Base-by-base conservation (phyloP, 35 echinoderm and acorn worm genomes). In the Amphiura filiformis region DNA sequence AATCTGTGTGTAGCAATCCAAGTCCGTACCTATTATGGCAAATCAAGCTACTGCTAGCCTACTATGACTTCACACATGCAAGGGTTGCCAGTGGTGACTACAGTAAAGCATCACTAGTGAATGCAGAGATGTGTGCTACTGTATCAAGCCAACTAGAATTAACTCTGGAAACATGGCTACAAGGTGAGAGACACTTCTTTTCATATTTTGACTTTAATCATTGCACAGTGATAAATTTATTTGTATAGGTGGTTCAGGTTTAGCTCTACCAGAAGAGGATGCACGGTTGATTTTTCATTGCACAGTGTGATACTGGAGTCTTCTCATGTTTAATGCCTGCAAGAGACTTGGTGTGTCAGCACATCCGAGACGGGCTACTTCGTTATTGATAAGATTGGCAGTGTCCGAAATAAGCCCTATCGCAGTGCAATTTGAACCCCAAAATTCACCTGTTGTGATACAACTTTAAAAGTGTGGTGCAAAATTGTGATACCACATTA, bases 11-110 rank as follows among this genome's bases (percentile, higher is more conserved):
- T 22, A 14, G 26, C 49, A 85, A 40, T 34, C 56, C 56, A 15
- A 34, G 79, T 78, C 41, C 81, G 28, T 36, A 39, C 7, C 42
- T 77, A 13, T 75, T 91, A 37, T 91, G 89, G 89, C 89, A 91
- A 37, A 13, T 91, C 36, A 91, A 91, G 82, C 76, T 91, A 26
- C 61, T 91, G 36, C 89, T 91, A 31, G 89, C 82, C 0, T 91
- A 91, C 36, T 91, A 91, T 39, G 76, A 84, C 41, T 75, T 80
- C 70, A 37, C 39, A 13, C 44, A 56, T 65, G 31, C 37, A 15
- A 81, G 65, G 32, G 38, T 78, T 76, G 39, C 65, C 20, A 12
- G 36, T 76, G 11, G 34, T 26, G 34, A 34, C 89, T 37, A 2
- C 3, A 5, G 2, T 13, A 70, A 30, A n/a, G 3, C 9, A n/a